A percentile compares a stretch with the other conserved stretches of the same genome.
These are phyloP conservation scores for Cosmia trapezina DNA, from an alignment of 2,888 invertebrate species.

Conservation along the genomic window DNA sequence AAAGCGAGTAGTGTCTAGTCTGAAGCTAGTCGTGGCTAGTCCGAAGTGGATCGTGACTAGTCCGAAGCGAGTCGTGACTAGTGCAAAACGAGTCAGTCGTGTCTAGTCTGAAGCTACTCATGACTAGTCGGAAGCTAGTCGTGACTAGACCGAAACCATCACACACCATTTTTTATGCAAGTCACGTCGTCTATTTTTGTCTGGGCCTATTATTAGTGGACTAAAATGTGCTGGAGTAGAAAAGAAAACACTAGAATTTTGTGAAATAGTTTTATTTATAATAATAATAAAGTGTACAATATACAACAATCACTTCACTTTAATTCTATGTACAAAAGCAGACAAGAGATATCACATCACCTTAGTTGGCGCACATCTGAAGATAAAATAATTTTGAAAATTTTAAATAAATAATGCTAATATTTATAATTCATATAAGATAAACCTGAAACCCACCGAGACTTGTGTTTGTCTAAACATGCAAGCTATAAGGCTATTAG, in stretches of 20 bases:
- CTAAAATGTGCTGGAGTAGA: not conserved
- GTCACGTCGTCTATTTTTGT: not conserved
- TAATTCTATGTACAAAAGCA: constrained; percentile 73
- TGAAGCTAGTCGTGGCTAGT: not conserved
- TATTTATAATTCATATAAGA: constrained; percentile 3
- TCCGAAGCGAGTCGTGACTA: not conserved
- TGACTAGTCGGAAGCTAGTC: not conserved
- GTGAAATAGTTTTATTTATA: constrained; percentile 60
- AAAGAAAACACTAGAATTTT: not conserved
- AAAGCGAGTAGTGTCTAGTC: no score
- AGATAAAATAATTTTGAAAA: constrained; percentile 16
- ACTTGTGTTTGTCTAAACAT: not conserved
- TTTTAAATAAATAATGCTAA: constrained; percentile 17
- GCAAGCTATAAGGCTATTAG: not conserved
- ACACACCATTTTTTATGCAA: not conserved
- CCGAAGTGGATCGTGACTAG: not conserved
- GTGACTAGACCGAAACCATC: no score
- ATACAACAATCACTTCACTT: constrained; percentile 54
- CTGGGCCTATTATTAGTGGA: not conserved
- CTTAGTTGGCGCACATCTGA: constrained; percentile 62
- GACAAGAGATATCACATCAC: constrained; percentile 68
- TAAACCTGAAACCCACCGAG: not conserved
- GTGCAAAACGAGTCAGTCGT: not conserved
- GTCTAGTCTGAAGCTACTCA: not conserved
- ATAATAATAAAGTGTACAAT: constrained; percentile 62